A percentile compares a stretch with the other conserved stretches of the same genome.
Conservation (phyloP, 2,113 vertebrate species). For the western clawed frog (Xenopus tropicalis) region UCB_Xtro_10.0 CM004443.2:185282001-185282500, state of each 20-base stretch:
- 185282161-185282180: slow-evolving; percentile 98
- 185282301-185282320: not conserved
- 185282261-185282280: slow-evolving; percentile 46
- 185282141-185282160: slow-evolving; percentile 94
- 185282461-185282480: no score
- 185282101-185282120: slow-evolving; percentile 91
- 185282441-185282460: no score
- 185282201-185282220: slow-evolving; percentile 90
- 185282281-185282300: not conserved
- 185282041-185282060: slow-evolving; percentile 85
- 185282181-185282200: slow-evolving; percentile 94
- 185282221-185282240: slow-evolving; percentile 81
- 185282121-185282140: slow-evolving; percentile 97
- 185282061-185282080: slow-evolving; percentile 90
- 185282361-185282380: no score
- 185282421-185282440: no score
- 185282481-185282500: no score
- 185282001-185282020: slow-evolving; percentile 97
- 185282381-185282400: no score
- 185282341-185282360: no score
- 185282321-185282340: not conserved
- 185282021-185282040: slow-evolving; percentile 90
- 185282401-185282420: no score
- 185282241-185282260: slow-evolving; percentile 63
- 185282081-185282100: slow-evolving; percentile 66